These are phyloP conservation scores for Cheilosia grossa DNA, from an alignment of 2,888 invertebrate species.

Conservation along the genomic window DNA sequence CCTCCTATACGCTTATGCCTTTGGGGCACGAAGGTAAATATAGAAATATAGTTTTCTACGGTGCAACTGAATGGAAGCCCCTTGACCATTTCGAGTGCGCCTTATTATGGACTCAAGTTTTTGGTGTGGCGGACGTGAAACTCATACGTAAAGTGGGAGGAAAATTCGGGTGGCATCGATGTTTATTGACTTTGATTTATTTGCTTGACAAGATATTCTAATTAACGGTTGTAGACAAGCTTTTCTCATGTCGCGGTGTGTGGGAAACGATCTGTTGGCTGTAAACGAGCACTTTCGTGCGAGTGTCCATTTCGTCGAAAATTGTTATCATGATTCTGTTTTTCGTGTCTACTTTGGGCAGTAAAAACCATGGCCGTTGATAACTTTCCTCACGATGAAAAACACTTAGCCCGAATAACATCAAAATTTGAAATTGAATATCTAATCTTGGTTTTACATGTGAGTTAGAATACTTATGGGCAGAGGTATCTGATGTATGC, in stretches of 20 bases:
- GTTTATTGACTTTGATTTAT: constrained; percentile 61
- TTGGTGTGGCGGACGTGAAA: constrained; percentile 56
- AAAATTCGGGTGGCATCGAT: constrained; percentile 62
- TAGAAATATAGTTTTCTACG: constrained; percentile 7
- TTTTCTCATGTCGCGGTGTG: constrained; percentile 34
- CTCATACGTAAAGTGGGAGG: constrained; percentile 29
- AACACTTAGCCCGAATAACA: background rate
- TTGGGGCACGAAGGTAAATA: constrained; percentile 64
- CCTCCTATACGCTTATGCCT: constrained; percentile 33
- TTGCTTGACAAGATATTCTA: constrained; percentile 50
- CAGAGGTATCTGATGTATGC: background rate
- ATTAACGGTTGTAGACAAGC: constrained; percentile 15
- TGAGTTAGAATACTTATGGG: background rate
- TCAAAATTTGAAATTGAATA: background rate
- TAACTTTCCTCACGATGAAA: background rate
- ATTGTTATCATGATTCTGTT: too few relatives aligned
- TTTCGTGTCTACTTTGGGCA: too few relatives aligned
- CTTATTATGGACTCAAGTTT: constrained; percentile 38
- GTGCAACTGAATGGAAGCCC: background rate
- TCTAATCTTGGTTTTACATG: constrained; percentile 3
- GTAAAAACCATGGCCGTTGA: too few relatives aligned
- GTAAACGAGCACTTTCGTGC: background rate
- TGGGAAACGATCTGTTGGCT: constrained; percentile 36
- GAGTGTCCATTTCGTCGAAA: too few relatives aligned
- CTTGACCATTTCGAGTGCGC: constrained; percentile 31